Conservation (phyloP, 2,113 vertebrate genomes). For the Alectura lathami region DNA sequence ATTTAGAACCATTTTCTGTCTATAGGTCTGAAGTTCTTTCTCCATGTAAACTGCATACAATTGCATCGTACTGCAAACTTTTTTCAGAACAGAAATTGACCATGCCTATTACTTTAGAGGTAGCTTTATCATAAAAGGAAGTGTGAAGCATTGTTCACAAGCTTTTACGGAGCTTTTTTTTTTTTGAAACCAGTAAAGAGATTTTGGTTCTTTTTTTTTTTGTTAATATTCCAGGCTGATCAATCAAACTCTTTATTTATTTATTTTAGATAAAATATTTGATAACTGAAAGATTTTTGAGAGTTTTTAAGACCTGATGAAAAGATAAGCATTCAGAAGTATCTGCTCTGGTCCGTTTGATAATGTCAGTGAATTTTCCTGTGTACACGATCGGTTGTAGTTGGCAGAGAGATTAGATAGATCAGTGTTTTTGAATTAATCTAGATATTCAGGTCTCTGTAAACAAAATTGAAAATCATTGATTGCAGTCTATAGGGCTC, state of each 20-base stretch:
- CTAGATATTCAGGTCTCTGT: neutral
- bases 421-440: neutral
- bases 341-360: neutral
- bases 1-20: neutral
- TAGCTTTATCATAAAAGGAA: neutral
- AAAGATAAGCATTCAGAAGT: neutral
- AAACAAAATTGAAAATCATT: neutral
- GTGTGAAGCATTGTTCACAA: neutral
- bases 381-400: neutral
- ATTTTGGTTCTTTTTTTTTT: neutral
- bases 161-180: neutral
- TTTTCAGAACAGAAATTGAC: neutral
- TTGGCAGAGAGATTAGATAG: neutral
- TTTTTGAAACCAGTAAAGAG: accelerated
- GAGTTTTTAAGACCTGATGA: neutral
- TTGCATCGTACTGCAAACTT: neutral
- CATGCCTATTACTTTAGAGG: neutral
- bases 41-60: neutral
- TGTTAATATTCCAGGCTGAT: neutral
- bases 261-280: too few relatives aligned
- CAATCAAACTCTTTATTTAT: neutral
- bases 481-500: accelerated
- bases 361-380: neutral
- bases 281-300: neutral
- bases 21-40: neutral